Percentiles rank a stretch among this genome's conserved stretches.
Conservation (phyloP, 2,888 invertebrate species). For the Sipha maydis region DNA sequence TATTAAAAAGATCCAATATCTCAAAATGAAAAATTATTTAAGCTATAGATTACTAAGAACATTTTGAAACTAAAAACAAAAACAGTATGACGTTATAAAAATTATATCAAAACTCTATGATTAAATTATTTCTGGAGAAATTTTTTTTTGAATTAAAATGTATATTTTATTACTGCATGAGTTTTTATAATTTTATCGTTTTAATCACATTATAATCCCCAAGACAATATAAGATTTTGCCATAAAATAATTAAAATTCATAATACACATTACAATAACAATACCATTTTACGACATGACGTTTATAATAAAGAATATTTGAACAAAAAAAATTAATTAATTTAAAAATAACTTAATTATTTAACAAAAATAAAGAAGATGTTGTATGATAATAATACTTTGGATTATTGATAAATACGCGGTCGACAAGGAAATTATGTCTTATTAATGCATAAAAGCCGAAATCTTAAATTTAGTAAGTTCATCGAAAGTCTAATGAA, state of each 20-base stretch:
- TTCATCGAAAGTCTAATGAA: not conserved
- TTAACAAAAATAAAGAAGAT: no score
- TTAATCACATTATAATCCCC: not conserved
- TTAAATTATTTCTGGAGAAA: not conserved
- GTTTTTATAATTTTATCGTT: not conserved
- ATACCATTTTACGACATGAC: no score
- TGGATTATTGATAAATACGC: not conserved
- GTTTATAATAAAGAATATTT: no score
- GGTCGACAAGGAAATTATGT: not conserved
- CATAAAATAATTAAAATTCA: not conserved
- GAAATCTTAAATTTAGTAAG: not conserved
- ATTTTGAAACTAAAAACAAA: no score
- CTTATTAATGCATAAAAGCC: not conserved
- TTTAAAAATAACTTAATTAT: no score
- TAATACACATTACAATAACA: not conserved
- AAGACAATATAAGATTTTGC: not conserved
- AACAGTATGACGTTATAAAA: no score
- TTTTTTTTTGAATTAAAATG: not conserved
- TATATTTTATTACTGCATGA: not conserved
- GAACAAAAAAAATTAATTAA: no score
- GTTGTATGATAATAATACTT: no score
- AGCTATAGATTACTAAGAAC: no score
- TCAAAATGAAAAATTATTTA: not conserved
- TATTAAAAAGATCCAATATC: constrained; percentile 21
- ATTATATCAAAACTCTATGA: not conserved